Percentiles rank a stretch among this genome's conserved stretches.
phyloP scores from a whole-genome alignment of 92 coral and sea anemone species.

The Paragorgia papillata region DNA sequence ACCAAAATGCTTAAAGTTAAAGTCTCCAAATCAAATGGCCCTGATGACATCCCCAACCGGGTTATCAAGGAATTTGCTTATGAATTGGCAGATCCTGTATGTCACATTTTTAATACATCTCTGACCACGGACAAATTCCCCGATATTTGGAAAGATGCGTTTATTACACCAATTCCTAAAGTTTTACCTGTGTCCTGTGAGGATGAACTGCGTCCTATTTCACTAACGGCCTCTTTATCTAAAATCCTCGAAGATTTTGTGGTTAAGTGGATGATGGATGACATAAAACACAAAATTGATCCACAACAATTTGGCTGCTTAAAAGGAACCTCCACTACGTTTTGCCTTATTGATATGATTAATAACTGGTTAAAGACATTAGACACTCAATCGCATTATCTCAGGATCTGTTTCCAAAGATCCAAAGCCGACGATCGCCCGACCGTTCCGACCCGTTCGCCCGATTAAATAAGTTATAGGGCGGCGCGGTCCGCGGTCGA shows the following conservation, averaged over 20 bases:
- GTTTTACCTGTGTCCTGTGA: neutral
- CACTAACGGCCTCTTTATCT: neutral
- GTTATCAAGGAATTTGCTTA: neutral
- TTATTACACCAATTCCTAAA: conserved; percentile 2
- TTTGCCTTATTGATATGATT: conserved; percentile 22
- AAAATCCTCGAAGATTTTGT: conserved; percentile 10
- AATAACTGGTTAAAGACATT: conserved; percentile 34
- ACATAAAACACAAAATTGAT: conserved; percentile 17
- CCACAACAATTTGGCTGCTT: conserved; percentile 34
- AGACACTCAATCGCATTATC: no score
- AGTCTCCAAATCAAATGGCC: neutral
- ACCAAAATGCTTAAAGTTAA: neutral
- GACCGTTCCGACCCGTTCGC: no score
- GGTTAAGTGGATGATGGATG: conserved; percentile 11
- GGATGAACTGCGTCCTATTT: no score
- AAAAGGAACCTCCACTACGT: conserved; percentile 34
- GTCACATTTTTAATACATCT: neutral
- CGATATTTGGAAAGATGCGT: conserved; percentile 1
- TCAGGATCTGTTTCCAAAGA: no score
- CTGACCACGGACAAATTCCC: conserved; percentile 4
- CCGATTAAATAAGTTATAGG: no score
- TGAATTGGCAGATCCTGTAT: conserved; percentile 2
- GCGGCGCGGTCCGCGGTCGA: no score
- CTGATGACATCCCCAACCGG: neutral
- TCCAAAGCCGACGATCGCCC: no score